Base-by-base conservation (phyloP, 2,888 invertebrate species). In the Falcaria lacertinaria region DNA sequence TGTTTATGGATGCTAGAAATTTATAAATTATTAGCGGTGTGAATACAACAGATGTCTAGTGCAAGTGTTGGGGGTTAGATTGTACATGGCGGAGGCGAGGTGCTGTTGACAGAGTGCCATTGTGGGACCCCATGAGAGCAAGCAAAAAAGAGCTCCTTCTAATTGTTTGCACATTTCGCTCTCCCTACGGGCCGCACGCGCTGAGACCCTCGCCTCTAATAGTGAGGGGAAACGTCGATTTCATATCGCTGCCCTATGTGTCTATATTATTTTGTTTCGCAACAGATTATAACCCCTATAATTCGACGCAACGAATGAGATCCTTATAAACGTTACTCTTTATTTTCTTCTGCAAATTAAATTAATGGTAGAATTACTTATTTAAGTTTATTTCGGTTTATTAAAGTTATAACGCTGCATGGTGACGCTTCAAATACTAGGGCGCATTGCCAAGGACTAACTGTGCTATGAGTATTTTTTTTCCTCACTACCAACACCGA, bases 141-240 rank as follows among this genome's bases (percentile, higher is more conserved):
- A 66, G 67, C 73, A 79, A 83, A 83, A 80, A 84, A 81, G 74
- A 72, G 73, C 77, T 75, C 78, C 64, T 74, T 72, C 78, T 85
- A 85, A 87, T 88, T 88, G 88, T 88, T 88, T 87, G 88, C 85
- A 81, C 88, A 85, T 87, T 88, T 87, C 64, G 65, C 77, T 73
- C 69, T 65, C 70, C 77, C 71, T 57, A 44, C 52, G 67, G 59
- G 61, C 60, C 66, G 64, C 71, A 64, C 65, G 63, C 64, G 61
- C 53, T 49, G 36, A 48, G 46, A 47, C 61, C 54, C 53, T 50
- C 42, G 47, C 57, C 58, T 53, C 54, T 57, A 54, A 42, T 54
- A 54, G 47, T 47, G 50, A 50, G 39, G 51, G 47, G 50, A 33
- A 44, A 41, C 48, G 45, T 49, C 42, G 44, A 46, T 44, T 42